These are phyloP conservation scores for Crioceris asparagi DNA, from an alignment of 2,888 invertebrate species.

Conservation along the genomic window DNA sequence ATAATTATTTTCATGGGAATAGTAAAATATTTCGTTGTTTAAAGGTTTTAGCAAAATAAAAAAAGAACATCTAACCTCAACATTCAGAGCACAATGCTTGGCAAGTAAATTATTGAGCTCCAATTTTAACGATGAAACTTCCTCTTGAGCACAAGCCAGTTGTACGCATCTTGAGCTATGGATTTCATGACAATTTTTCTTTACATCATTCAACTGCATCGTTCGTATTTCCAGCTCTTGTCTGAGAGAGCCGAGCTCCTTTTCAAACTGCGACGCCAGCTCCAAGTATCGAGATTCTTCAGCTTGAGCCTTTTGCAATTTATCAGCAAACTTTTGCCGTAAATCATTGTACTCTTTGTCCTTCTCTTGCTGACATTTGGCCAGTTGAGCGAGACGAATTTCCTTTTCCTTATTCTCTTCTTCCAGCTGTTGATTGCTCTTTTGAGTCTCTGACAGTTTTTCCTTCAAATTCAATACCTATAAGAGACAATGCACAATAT, in stretches of 20 bases:
- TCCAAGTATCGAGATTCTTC: constrained; percentile 18
- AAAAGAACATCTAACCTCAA: constrained; percentile 30
- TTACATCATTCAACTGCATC: constrained; percentile 21
- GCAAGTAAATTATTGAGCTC: constrained; percentile 27
- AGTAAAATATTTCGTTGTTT: no score
- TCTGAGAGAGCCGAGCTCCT: constrained; percentile 19
- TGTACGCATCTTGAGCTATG: constrained; percentile 20
- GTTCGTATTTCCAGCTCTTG: constrained; percentile 21
- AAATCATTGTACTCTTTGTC: constrained; percentile 19
- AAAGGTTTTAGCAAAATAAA: constrained; percentile 4
- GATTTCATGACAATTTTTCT: constrained; percentile 20
- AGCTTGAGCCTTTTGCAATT: constrained; percentile 15
- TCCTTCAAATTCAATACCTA: constrained; percentile 25
- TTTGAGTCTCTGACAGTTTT: constrained; percentile 21
- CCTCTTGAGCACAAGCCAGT: constrained; percentile 25
- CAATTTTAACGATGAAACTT: constrained; percentile 27
- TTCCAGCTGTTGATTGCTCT: constrained; percentile 17
- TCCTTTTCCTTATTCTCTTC: constrained; percentile 16
- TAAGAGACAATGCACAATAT: background rate
- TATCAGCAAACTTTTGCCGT: constrained; percentile 22
- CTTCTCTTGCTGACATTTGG: constrained; percentile 16
- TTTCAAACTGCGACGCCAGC: constrained; percentile 20
- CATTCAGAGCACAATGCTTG: constrained; percentile 24
- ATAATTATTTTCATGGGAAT: no score
- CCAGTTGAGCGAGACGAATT: constrained; percentile 12